Evolutionary conservation across 1,140 invertebrate species (phyloP).

Genomic region (Himalopsyche phryganea): DNA sequence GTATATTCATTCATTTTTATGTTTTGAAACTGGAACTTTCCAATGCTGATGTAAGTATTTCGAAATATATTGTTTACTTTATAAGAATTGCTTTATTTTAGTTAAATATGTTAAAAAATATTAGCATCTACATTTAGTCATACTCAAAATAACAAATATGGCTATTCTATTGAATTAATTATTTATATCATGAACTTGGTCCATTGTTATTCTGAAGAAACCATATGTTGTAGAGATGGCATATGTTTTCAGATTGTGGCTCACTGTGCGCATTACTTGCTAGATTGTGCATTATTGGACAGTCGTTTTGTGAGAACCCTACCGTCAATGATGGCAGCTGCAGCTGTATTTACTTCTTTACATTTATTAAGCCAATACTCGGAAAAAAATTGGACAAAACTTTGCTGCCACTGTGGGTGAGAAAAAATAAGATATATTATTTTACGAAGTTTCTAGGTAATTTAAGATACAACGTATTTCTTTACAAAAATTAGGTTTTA

Average conservation of each 20-base stretch:
- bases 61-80: too few relatives aligned
- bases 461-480: not conserved
- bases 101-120: not conserved
- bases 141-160: not conserved
- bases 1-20: conserved; percentile 29
- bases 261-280: conserved; percentile 25
- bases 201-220: not conserved
- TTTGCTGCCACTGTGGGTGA: conserved; percentile 22
- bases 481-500: not conserved
- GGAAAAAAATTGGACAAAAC: conserved; percentile 20
- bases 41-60: conserved; percentile 27
- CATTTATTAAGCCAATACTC: conserved; percentile 26
- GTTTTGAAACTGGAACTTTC: conserved; percentile 20
- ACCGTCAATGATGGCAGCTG: conserved; percentile 28
- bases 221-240: too few relatives aligned
- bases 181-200: not conserved
- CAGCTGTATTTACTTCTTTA: conserved; percentile 27
- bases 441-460: not conserved
- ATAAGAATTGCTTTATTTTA: not conserved
- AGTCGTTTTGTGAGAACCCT: conserved; percentile 25
- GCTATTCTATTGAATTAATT: not conserved
- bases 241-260: conserved; percentile 27
- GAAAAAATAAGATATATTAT: not conserved
- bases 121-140: not conserved
- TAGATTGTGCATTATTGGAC: conserved; percentile 29